These are phyloP conservation scores for Lepidurus arcticus DNA, from an alignment of 1,140 invertebrate genomes.

Conservation along the genomic window DNA sequence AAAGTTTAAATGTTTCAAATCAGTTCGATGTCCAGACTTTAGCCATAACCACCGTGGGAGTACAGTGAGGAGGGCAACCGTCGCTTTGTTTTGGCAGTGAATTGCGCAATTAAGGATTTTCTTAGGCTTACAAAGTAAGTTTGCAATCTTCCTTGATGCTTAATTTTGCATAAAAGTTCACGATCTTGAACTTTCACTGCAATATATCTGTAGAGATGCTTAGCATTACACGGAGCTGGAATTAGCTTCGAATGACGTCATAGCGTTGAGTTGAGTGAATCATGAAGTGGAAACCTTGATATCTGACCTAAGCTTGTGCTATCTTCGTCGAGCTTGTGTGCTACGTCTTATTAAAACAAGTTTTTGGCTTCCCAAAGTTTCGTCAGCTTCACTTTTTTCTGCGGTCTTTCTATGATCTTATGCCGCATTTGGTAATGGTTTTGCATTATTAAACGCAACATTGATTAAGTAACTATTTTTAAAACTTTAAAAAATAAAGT, in stretches of 20 bases:
- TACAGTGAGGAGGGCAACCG: not conserved
- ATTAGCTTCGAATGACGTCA: not conserved
- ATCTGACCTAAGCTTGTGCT: not conserved
- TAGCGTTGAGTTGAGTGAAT: constrained; percentile 1
- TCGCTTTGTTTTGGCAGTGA: constrained; percentile 1
- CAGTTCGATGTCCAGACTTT: not conserved
- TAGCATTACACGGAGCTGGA: not conserved
- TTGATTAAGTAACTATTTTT: too few species aligned
- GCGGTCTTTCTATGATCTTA: too few species aligned
- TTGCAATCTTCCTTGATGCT: not conserved
- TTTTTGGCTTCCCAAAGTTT: too few species aligned
- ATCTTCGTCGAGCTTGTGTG: not conserved
- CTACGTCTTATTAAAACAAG: not conserved
- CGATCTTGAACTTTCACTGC: too few species aligned
- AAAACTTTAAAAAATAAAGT: too few species aligned
- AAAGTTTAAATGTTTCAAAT: not conserved
- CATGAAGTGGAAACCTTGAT: not conserved
- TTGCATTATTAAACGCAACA: too few species aligned
- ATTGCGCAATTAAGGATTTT: constrained; percentile 10
- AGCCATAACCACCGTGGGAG: not conserved
- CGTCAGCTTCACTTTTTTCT: too few species aligned
- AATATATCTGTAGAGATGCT: too few species aligned
- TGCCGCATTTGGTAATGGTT: too few species aligned
- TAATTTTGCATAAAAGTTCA: not conserved
- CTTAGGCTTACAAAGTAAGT: not conserved